Percentiles rank a stretch among this genome's conserved stretches.
phyloP scores from a whole-genome alignment of 2,797 vertebrate genomes.

The Malacoraja senta region DNA sequence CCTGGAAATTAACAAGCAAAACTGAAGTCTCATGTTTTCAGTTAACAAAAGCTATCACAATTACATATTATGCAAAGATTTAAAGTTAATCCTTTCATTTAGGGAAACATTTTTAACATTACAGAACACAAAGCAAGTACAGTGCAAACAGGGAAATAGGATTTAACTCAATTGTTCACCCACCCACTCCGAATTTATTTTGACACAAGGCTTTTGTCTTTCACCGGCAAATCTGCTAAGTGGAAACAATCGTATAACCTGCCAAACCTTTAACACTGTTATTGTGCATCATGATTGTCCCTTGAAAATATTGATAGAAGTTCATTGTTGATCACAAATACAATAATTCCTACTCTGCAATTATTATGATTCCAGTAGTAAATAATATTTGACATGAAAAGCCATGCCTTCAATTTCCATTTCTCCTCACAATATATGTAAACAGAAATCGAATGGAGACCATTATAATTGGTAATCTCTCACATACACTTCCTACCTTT shows the following conservation, averaged over 20 bases:
- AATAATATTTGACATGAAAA: not conserved
- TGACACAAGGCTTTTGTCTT: not conserved
- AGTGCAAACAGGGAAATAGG: not conserved
- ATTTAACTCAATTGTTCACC: not conserved
- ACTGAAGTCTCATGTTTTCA: not conserved
- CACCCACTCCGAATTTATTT: not conserved
- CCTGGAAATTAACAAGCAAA: too few species aligned
- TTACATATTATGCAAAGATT: not conserved
- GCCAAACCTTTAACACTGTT: not conserved
- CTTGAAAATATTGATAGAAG: not conserved
- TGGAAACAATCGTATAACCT: not conserved
- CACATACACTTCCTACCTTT: not conserved
- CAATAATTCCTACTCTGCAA: not conserved
- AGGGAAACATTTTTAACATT: not conserved
- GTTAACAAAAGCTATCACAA: not conserved
- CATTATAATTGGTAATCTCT: not conserved
- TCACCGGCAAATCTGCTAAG: not conserved
- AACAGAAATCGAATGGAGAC: not conserved
- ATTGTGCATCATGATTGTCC: not conserved
- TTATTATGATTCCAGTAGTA: not conserved
- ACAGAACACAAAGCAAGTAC: not conserved
- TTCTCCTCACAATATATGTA: not conserved
- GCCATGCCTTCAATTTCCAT: not conserved
- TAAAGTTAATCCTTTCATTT: not conserved
- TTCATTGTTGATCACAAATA: not conserved